Base-by-base conservation (phyloP, 2,888 invertebrate species). In the Pyrrhia umbra region DNA sequence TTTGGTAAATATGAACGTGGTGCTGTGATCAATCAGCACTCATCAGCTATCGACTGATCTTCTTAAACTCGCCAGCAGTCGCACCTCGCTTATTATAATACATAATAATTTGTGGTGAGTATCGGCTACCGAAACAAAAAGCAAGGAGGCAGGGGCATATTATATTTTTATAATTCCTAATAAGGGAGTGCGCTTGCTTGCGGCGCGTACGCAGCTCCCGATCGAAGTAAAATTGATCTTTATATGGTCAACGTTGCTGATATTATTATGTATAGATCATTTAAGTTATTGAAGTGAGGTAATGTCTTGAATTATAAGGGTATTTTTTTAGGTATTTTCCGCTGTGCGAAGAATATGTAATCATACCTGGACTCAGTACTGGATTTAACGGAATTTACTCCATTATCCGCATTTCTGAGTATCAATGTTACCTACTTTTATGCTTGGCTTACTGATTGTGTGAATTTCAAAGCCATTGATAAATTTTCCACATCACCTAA, bases 111-210 rank as follows among this genome's bases (percentile, higher is more conserved):
- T 88, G 83, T 82, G 72, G 75, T 77, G 77, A 70, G 83, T 82
- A 85, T 84, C 86, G 78, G 87, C 89, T 89, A 88, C 89, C 82
- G 90, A 81, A 83, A 86, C 71, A 83, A 82, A 80, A 80, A 75
- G 61, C 75, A 79, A 68, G 63, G 59, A 65, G 18, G 60, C 70
- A 76, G 74, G 79, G 81, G 79, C 85, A 65, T 89, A 88, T 90
- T 88, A 89, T 90, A 91, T 91, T 90, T 89, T 91, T 91, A 90
- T 91, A 91, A 91, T 90, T 89, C 90, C 82, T 91, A 92, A 92
- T 92, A 85, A 90, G 77, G 70, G 88, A 87, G 84, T 81, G 47
- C 58, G 77, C 69, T 68, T 63, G 81, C 86, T 82, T 55, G 80
- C 78, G 81, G 79, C 79, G 61, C 45, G 52, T 52, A 34, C 45